Conservation (phyloP, 1,140 invertebrate genomes). For the Lethocerus indicus region DNA sequence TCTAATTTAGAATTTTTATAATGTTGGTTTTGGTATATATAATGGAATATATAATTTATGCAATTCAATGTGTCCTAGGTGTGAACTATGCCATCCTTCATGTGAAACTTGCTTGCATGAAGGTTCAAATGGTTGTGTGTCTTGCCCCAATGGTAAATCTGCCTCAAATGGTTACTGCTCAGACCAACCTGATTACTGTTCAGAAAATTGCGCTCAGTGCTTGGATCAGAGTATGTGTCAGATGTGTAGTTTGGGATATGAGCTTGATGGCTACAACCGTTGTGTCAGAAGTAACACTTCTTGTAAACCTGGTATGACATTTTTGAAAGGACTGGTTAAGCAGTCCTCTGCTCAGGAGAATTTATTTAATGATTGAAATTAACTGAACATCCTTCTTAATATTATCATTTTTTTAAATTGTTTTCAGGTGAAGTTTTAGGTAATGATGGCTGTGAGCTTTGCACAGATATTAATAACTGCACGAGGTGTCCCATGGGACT, state of each 20-base stretch:
- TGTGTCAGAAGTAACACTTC: neutral
- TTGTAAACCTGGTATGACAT: slow-evolving; percentile 30
- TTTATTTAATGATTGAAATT: no score
- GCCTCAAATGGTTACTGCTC: slow-evolving; percentile 24
- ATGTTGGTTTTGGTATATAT: no score
- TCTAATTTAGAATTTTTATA: no score
- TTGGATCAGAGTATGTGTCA: slow-evolving; percentile 24
- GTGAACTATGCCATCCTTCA: slow-evolving; percentile 44
- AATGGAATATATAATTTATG: no score
- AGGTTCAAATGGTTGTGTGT: slow-evolving; percentile 58
- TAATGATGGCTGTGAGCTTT: slow-evolving; percentile 13
- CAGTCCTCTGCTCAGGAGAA: no score
- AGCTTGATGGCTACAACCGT: neutral
- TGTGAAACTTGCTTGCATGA: slow-evolving; percentile 71
- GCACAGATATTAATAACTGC: slow-evolving; percentile 50
- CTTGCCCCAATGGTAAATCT: slow-evolving; percentile 29
- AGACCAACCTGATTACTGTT: no score
- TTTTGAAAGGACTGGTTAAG: no score
- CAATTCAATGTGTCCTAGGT: no score
- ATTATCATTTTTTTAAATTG: neutral
- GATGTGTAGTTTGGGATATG: neutral
- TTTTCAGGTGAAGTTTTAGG: slow-evolving; percentile 8
- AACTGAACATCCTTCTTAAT: no score
- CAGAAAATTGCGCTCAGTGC: slow-evolving; percentile 35
- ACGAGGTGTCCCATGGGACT: slow-evolving; percentile 52